Percentiles rank a stretch among this genome's conserved stretches.
These are phyloP conservation scores for Nomada fucata DNA, from an alignment of 2,888 invertebrate genomes.

Conservation along the genomic window DNA sequence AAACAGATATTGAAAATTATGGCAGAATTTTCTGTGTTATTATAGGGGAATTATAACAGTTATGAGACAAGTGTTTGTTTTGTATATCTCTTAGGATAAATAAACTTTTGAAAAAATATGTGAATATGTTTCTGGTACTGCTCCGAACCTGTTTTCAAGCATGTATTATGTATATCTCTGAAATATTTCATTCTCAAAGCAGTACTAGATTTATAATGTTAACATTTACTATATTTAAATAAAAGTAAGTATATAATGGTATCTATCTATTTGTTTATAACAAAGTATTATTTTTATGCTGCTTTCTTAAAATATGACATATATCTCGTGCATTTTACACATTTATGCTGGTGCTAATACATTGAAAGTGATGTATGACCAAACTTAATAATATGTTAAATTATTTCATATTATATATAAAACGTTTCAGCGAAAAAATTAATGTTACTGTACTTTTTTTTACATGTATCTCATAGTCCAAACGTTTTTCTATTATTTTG, in stretches of 20 bases:
- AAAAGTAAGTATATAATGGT: conserved; percentile 56
- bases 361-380: conserved; percentile 14
- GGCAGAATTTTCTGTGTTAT: conserved; percentile 86
- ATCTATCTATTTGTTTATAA: conserved; percentile 41
- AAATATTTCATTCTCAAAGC: conserved; percentile 46
- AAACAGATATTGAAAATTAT: conserved; percentile 83
- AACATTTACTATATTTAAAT: conserved; percentile 47
- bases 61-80: conserved; percentile 86
- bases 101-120: conserved; percentile 86
- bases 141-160: conserved; percentile 52
- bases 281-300: conserved; percentile 42
- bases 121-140: conserved; percentile 59
- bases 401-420: conserved; percentile 45
- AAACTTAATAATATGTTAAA: conserved; percentile 36
- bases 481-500: conserved; percentile 53
- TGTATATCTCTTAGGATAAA: conserved; percentile 87
- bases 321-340: conserved; percentile 33
- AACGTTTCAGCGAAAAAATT: conserved; percentile 22
- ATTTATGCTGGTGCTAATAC: conserved; percentile 41
- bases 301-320: conserved; percentile 37
- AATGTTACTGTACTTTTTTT: conserved; percentile 51
- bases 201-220: conserved; percentile 52
- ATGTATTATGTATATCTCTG: conserved; percentile 17
- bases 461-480: conserved; percentile 40
- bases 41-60: conserved; percentile 85